Evolutionary conservation across 2,113 vertebrate species (phyloP), one percentile per base, ranked within the genome.

Genomic region (Manacus vitellinus): DNA sequence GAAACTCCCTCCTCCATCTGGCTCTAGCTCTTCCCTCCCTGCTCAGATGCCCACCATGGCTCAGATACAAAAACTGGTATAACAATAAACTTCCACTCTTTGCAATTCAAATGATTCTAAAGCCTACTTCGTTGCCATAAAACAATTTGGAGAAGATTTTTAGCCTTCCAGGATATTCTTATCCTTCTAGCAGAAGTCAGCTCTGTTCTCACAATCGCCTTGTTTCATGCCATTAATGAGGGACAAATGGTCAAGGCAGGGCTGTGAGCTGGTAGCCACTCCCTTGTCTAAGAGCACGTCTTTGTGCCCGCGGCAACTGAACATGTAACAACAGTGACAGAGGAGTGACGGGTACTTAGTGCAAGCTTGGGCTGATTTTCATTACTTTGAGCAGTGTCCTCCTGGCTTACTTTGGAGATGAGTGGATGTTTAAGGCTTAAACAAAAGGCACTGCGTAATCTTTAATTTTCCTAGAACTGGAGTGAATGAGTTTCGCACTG

Each of bases 81-180:
- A 59, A 77, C 88, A 90, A 63, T 65, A 93, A 95, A 85, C 71
- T 88, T 95, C 83, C 85, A 66, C 71, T 88, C 24, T 88, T 88
- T 92, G 76, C 23, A 92, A 93, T 78, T 74, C 56, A 83, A 93
- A 92, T 47, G 0, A n/a, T 81, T 86, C 90, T 73, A 88, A 84
- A 89, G 76, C 59, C 31, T 81, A 28, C 30, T 88, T 93, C 7
- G 3, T 70, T 80, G 55, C 82, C 73, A 78, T 68, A 93, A 96
- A 96, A 28, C 79, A 72, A 84, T 92, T 56, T 54, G 47, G 91
- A 78, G 6, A n/a, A 86, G 68, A 44, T 88, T 90, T 86, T 52
- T 37, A 79, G 59, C 20, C 63, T 70, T 81, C 54, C 52, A 74
- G 59, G 27, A 33, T 35, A 63, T 54, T 72, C 55, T 52, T 73